Base-by-base conservation (phyloP, 2,888 invertebrate species). In the Steinernema scapterisci region DNA sequence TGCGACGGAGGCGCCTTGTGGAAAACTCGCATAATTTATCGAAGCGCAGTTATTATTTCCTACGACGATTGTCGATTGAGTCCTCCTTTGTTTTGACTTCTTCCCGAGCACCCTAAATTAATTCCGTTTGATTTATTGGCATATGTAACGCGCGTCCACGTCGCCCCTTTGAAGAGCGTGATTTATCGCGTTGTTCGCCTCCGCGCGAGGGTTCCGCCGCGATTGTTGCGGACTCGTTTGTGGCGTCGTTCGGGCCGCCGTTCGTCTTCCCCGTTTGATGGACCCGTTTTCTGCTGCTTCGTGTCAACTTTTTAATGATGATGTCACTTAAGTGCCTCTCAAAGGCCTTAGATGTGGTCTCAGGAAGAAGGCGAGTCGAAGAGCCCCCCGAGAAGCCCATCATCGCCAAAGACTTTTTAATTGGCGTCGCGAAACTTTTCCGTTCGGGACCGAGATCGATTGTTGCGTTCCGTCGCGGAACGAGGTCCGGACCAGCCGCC, bases 51-150 rank as follows among this genome's bases (percentile, higher is more conserved):
- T 23, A 52, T 52, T 52, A 52, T 23, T 19, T 52, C 31, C 63
- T 25, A 13, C 63, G 31, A n/a, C 63, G 38, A 63, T 63, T 63
- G 63, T 63, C 27, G 63, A n/a, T n/a, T n/a, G n/a, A 27, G 63
- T 31, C 63, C 31, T 48, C 48, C 19, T 63, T 63, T 63, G 63
- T 63, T 63, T 63, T 63, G 63, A 16, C 31, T 54, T 25, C 16
- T n/a, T n/a, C 52, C 27, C 63, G 31, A 63, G 63, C 63, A 31
- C 54, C 54, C 63, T 63, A 63, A 63, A 63, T 63, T 63, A 63
- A 63, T 63, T 63, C 63, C 63, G 63, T 63, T 63, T 63, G 63
- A 63, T 63, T 63, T 63, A 63, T 63, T 27, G 27, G 63, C 63
- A 63, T 63, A 63, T 63, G 63, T 21, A 54, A 54, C 54, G 54